A percentile compares a stretch with the other conserved stretches of the same genome.
Evolutionary conservation across 1,140 invertebrate genomes (phyloP).

Genomic region (Episyrphus balteatus): DNA sequence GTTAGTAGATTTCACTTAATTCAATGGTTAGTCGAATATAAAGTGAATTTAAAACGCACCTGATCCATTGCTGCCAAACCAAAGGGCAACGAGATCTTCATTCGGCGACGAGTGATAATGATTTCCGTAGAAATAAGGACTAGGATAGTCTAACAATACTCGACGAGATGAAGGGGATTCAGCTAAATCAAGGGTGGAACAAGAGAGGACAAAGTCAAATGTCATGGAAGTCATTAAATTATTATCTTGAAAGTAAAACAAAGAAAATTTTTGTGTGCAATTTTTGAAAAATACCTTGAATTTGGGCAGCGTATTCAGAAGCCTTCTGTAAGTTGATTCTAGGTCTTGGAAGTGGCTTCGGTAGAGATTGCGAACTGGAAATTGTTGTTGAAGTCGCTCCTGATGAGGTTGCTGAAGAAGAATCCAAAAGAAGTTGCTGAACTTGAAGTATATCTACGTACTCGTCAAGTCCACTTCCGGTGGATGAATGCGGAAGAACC

Average conservation of each 20-base stretch:
- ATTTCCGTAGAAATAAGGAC: conserved; percentile 38
- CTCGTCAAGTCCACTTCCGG: conserved; percentile 32
- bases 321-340: conserved; percentile 33
- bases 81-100: conserved; percentile 43
- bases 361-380: conserved; percentile 10
- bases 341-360: conserved; percentile 20
- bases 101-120: conserved; percentile 37
- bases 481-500: neutral
- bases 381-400: conserved; percentile 8
- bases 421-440: conserved; percentile 40
- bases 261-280: neutral
- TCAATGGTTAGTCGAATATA: neutral
- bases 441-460: conserved; percentile 45
- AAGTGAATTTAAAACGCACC: conserved; percentile 23
- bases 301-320: conserved; percentile 32
- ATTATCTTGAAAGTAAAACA: neutral
- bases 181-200: conserved; percentile 13
- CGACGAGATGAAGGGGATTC: conserved; percentile 30
- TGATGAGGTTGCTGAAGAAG: conserved; percentile 23
- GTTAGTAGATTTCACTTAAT: too few species aligned
- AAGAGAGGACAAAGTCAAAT: conserved; percentile 3
- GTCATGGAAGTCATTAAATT: neutral
- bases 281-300: conserved; percentile 15
- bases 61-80: conserved; percentile 42
- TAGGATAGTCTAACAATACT: conserved; percentile 34